Conservation (phyloP, 2,888 invertebrate genomes). For the Polymixis lichenea region DNA sequence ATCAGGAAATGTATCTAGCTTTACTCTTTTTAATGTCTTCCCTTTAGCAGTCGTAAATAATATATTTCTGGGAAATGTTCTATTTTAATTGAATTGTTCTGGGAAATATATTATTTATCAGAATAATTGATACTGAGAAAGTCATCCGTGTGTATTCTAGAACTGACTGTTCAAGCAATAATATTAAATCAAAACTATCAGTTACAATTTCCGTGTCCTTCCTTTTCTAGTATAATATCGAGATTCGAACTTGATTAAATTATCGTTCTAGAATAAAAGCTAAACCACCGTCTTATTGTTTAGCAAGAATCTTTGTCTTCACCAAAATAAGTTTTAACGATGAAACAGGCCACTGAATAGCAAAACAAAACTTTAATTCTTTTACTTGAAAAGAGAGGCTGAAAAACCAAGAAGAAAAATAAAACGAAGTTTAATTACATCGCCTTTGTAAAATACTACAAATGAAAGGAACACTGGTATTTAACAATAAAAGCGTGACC, state of each 20-base stretch:
- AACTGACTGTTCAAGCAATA: neutral
- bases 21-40: too few relatives aligned
- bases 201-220: neutral
- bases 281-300: neutral
- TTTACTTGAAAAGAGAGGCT: neutral
- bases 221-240: neutral
- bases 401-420: constrained; percentile 12
- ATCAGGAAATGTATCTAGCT: too few relatives aligned
- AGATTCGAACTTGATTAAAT: too few relatives aligned
- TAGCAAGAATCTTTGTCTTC: neutral
- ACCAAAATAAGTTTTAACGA: neutral
- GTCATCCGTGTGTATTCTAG: neutral
- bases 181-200: neutral
- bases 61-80: too few relatives aligned
- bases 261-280: neutral
- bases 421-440: constrained; percentile 43
- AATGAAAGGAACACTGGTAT: constrained; percentile 48
- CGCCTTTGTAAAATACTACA: constrained; percentile 30
- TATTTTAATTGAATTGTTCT: too few relatives aligned
- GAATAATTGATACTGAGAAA: neutral
- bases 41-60: neutral
- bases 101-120: too few relatives aligned
- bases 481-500: constrained; percentile 54
- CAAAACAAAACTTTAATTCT: constrained; percentile 18
- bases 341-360: constrained; percentile 3